A percentile compares a stretch with the other conserved stretches of the same genome.
Evolutionary conservation across 2,888 invertebrate genomes (phyloP).

Genomic region (Harpalus rubripes): DNA sequence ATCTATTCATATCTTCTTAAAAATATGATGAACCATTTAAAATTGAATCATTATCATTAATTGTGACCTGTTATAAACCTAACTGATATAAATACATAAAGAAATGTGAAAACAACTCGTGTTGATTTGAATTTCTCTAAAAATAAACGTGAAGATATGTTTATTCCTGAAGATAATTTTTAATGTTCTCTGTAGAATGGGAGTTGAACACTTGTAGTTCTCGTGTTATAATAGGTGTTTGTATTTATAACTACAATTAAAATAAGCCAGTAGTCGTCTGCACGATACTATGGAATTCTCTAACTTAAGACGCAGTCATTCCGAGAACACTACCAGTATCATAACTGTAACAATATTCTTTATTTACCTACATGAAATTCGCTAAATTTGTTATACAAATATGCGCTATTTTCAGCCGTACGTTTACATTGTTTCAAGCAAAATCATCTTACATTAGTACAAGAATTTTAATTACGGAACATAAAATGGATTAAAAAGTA

Average conservation of each 20-base stretch:
- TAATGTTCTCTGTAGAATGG: slow-evolving; percentile 9
- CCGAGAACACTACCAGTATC: slow-evolving; percentile 25
- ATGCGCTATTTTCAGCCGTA: not conserved
- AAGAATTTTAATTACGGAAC: not conserved
- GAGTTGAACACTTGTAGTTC: slow-evolving; percentile 47
- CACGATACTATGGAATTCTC: slow-evolving; percentile 39
- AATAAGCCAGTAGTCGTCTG: slow-evolving; percentile 68
- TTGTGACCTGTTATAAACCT: not conserved
- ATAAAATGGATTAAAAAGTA: not conserved
- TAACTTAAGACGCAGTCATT: slow-evolving; percentile 36
- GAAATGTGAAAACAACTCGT: not conserved
- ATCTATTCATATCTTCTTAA: no score
- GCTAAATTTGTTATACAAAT: not conserved
- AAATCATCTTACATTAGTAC: not conserved
- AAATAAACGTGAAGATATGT: not conserved
- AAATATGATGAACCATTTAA: no score
- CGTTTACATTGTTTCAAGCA: not conserved
- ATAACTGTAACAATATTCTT: slow-evolving; percentile 20
- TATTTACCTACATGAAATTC: slow-evolving; percentile 13
- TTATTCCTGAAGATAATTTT: slow-evolving; percentile 52
- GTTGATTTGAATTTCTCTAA: not conserved
- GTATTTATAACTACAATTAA: slow-evolving; percentile 70
- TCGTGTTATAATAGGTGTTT: slow-evolving; percentile 68
- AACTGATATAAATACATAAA: not conserved
- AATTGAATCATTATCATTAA: no score